Evolutionary conservation across 2,113 vertebrate species (phyloP), one percentile per base, ranked within the genome.

Genomic region (Chaetorhynchus papuensis): DNA sequence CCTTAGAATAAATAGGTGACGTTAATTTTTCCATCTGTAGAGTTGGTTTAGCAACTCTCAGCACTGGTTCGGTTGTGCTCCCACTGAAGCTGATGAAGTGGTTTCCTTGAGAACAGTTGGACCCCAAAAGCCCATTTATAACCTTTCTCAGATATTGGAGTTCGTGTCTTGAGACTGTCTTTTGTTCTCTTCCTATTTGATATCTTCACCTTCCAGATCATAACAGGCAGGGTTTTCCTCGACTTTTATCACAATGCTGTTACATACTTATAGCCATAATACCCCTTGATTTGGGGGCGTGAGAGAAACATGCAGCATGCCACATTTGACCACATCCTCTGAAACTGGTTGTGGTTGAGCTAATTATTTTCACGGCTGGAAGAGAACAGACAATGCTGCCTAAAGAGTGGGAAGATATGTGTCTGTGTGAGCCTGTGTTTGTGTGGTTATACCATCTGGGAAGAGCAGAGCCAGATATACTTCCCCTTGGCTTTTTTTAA

Each of bases 291-390:
- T 93, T 71, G 63, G 72, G 78, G 75, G 27, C 1, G 3, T 65
- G 84, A 70, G 66, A 95, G 90, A 87, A 85, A 77, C 9, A 6
- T 35, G 57, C 64, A 56, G 63, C 7, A 0, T 31, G 87, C 84
- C 89, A 82, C 57, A n/a, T 76, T 76, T 88, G 81, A 95, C 94
- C 91, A 96, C 91, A 96, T 96, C 93, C 94, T 96, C 90, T 61
- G 66, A 54, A 96, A 23, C 64, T 14, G 79, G 66, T 54, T 95
- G 87, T 94, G 94, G 82, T 81, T 83, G 35, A 96, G 82, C 54
- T 93, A 85, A 86, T 96, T 96, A 80, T 95, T 96, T 91, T 96
- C 87, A 79, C 0, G 87, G 60, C 94, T 94, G 91, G 81, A 96
- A 95, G 91, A 91, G 93, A 96, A 68, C 91, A 95, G 87, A 90